phyloP scores from a whole-genome alignment of 2,888 invertebrate genomes.

The Leucania comma region DNA sequence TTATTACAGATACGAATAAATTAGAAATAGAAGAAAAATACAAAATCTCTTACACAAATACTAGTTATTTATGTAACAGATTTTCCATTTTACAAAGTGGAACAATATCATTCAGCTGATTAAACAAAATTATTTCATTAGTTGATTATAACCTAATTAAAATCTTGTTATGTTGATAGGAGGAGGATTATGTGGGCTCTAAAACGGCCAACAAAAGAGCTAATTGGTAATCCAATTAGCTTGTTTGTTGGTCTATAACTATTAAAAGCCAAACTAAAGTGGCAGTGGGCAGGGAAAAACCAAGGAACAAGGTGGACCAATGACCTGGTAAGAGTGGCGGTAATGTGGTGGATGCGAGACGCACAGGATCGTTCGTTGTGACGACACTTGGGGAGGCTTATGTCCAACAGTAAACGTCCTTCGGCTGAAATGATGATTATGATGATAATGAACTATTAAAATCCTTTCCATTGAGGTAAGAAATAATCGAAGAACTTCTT shows the following conservation, averaged over 20 bases:
- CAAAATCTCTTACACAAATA: not conserved
- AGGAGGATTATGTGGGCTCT: not conserved
- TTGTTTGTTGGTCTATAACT: too few species aligned
- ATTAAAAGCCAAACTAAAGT: not conserved
- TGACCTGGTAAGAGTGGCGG: too few species aligned
- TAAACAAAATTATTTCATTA: not conserved
- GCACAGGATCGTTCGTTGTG: too few species aligned
- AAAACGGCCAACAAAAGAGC: not conserved
- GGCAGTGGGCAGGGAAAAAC: too few species aligned
- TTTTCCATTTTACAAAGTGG: not conserved
- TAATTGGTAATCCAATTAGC: constrained; percentile 18
- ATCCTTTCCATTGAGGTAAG: not conserved
- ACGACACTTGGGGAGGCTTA: too few species aligned
- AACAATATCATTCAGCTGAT: not conserved
- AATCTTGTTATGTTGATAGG: not conserved
- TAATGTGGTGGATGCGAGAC: too few species aligned
- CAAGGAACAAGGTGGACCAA: too few species aligned
- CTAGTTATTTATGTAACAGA: too few species aligned
- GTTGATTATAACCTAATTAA: constrained; percentile 1
- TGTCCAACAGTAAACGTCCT: too few species aligned
- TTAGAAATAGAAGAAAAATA: not conserved
- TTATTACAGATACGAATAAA: not conserved
- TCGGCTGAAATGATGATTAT: too few species aligned
- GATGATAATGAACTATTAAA: too few species aligned
- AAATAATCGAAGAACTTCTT: too few species aligned